Conservation (phyloP, 2,888 invertebrate genomes). For the Trimorus sp. region DNA sequence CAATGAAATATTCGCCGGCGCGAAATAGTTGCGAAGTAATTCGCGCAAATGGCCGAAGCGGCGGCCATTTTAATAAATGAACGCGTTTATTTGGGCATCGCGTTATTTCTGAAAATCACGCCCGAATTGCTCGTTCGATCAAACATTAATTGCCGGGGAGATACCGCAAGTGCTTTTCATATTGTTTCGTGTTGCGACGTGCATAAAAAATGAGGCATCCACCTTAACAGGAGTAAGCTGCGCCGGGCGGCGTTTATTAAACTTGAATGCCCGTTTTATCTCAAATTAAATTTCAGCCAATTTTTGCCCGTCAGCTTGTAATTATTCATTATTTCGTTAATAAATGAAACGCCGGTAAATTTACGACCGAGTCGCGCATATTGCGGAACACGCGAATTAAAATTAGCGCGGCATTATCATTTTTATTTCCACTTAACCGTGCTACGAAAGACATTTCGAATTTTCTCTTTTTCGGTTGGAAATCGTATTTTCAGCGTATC, state of each 20-base stretch:
- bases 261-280: neutral
- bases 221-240: neutral
- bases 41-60: neutral
- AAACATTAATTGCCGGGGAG: constrained; percentile 10
- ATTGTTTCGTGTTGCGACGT: constrained; percentile 7
- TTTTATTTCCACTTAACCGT: no score
- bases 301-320: neutral
- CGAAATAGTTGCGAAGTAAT: constrained; percentile 6
- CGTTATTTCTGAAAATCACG: constrained; percentile 1
- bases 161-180: constrained; percentile 11
- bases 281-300: constrained; percentile 6
- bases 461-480: no score
- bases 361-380: no score
- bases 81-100: neutral
- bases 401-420: no score
- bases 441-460: no score
- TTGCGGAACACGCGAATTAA: no score
- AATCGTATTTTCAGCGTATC: no score
- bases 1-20: neutral
- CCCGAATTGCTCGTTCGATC: constrained; percentile 3
- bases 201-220: constrained; percentile 16
- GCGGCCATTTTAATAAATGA: neutral
- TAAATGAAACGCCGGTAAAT: no score
- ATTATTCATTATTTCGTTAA: no score
- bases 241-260: constrained; percentile 2